These are phyloP conservation scores for Andricus grossulariae DNA, from an alignment of 1,140 invertebrate genomes.

Conservation along the genomic window DNA sequence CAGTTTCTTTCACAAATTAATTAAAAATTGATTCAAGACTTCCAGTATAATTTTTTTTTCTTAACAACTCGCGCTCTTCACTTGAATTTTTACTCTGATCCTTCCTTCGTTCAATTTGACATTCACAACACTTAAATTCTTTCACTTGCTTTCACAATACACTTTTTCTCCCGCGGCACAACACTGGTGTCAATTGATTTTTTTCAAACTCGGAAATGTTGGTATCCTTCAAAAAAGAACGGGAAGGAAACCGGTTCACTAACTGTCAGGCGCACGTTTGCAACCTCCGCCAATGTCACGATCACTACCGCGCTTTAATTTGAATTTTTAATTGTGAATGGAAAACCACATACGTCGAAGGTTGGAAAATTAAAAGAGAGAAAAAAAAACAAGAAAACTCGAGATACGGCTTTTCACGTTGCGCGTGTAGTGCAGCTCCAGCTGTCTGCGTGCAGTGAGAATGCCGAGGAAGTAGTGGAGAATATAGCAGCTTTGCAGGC, in stretches of 20 bases:
- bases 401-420: slow-evolving; percentile 21
- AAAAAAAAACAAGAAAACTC: neutral
- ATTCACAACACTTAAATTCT: too few relatives aligned
- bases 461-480: slow-evolving; percentile 63
- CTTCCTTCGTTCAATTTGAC: too few relatives aligned
- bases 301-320: slow-evolving; percentile 16
- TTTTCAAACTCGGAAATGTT: too few relatives aligned
- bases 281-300: slow-evolving; percentile 35
- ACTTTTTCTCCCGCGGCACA: too few relatives aligned
- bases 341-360: neutral
- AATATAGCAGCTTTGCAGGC: slow-evolving; percentile 42
- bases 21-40: too few relatives aligned
- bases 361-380: neutral
- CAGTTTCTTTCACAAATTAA: too few relatives aligned
- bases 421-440: slow-evolving; percentile 68
- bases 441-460: slow-evolving; percentile 68
- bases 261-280: slow-evolving; percentile 45
- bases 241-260: neutral
- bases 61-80: too few relatives aligned
- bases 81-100: too few relatives aligned
- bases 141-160: too few relatives aligned
- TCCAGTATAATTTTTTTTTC: too few relatives aligned
- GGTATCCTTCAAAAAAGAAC: too few relatives aligned
- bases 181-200: too few relatives aligned
- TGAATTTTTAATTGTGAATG: slow-evolving; percentile 2